These are phyloP conservation scores for Oeneis ivallda DNA, from an alignment of 2,888 invertebrate species.

Conservation along the genomic window DNA sequence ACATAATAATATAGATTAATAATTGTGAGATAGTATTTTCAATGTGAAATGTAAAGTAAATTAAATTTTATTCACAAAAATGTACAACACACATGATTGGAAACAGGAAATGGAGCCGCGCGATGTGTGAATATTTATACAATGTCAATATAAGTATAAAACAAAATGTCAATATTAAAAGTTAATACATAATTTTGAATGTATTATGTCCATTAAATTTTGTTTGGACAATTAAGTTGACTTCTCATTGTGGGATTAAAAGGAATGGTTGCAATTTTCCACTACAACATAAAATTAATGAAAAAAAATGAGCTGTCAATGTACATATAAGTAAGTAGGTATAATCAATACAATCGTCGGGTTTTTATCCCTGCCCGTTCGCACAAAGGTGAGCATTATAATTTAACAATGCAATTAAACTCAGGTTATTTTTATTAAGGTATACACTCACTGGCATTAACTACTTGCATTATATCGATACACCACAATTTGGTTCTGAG, in stretches of 20 bases:
- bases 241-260: not conserved
- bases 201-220: too few species aligned
- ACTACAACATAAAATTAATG: conserved; percentile 8
- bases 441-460: not conserved
- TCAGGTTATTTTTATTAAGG: not conserved
- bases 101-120: too few species aligned
- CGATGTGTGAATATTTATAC: too few species aligned
- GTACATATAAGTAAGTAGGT: not conserved
- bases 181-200: too few species aligned
- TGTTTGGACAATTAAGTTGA: not conserved
- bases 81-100: too few species aligned
- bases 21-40: not conserved
- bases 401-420: conserved; percentile 12
- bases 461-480: too few species aligned
- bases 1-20: too few species aligned
- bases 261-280: conserved; percentile 4
- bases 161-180: too few species aligned
- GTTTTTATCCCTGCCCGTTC: not conserved
- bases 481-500: too few species aligned
- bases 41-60: conserved; percentile 1
- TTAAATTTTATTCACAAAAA: too few species aligned
- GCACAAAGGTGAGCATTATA: conserved; percentile 16
- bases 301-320: conserved; percentile 8
- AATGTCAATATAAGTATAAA: too few species aligned
- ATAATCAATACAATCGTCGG: conserved; percentile 8